phyloP scores from a whole-genome alignment of 2,113 vertebrate species.

The Neomonachus schauinslandi region DNA sequence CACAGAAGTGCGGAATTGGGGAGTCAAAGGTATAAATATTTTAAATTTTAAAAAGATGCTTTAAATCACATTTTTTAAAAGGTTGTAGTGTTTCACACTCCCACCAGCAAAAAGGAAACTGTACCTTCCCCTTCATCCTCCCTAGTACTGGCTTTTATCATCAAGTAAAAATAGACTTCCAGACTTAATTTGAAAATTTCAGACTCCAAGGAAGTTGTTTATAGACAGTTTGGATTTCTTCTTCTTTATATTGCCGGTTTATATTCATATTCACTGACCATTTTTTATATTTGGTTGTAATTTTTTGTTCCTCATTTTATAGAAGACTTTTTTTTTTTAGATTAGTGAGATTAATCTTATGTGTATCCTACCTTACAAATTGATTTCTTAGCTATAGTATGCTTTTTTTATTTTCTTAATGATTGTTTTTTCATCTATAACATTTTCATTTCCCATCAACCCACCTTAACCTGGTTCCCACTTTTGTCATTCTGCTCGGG shows the following conservation, averaged over 20 bases:
- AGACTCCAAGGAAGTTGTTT: neutral
- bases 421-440: neutral
- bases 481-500: neutral
- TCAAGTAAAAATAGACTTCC: neutral
- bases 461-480: neutral
- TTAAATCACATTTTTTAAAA: neutral
- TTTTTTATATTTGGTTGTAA: neutral
- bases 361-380: neutral
- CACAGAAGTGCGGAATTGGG: neutral
- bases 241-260: neutral
- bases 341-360: neutral
- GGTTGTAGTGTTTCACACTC: neutral
- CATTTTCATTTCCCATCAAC: neutral
- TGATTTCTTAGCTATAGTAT: neutral
- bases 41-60: neutral
- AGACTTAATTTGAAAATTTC: neutral
- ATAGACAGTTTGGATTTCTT: neutral
- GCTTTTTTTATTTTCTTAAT: neutral
- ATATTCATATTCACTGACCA: neutral
- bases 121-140: neutral
- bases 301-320: neutral
- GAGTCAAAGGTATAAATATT: neutral
- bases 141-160: neutral
- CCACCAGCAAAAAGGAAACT: neutral
- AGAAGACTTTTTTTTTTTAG: neutral